Evolutionary conservation across 2,888 invertebrate species (phyloP).

Genomic region (Spatulosminthurus flaviceps): DNA sequence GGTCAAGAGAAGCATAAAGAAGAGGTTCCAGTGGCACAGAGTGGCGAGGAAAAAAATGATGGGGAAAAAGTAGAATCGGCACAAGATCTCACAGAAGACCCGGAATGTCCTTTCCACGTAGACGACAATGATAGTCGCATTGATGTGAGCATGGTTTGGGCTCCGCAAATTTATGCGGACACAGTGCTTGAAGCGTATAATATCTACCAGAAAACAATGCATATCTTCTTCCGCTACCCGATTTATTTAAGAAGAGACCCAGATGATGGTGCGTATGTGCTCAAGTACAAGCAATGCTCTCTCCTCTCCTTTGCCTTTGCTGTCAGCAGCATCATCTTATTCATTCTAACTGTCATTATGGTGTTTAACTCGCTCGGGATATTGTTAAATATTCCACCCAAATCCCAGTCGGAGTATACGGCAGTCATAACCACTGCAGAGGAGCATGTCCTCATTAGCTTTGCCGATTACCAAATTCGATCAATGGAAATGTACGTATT

Average conservation of each 20-base stretch:
- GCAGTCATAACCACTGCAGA: not conserved
- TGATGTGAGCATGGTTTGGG: conserved; percentile 7
- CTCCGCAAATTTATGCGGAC: not conserved
- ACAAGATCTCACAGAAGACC: no score
- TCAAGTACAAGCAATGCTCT: conserved; percentile 20
- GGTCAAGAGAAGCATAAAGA: no score
- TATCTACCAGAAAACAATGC: conserved; percentile 21
- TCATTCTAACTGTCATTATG: not conserved
- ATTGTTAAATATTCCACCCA: conserved; percentile 23
- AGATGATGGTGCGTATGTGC: conserved; percentile 6
- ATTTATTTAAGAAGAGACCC: conserved; percentile 18
- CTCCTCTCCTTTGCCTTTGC: conserved; percentile 15
- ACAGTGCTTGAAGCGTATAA: conserved; percentile 16
- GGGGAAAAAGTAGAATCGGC: no score
- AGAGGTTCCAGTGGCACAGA: no score
- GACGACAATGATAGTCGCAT: conserved; percentile 28
- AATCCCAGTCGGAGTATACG: conserved; percentile 13
- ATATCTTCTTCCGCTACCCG: conserved; percentile 34
- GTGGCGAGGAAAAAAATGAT: no score
- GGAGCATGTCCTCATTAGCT: not conserved
- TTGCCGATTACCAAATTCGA: conserved; percentile 16
- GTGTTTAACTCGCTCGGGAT: not conserved
- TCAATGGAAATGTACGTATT: conserved; percentile 23
- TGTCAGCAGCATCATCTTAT: not conserved
- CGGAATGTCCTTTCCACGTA: no score